Conservation (phyloP, 2,113 vertebrate genomes). For the Microcebus lehilahytsara region DNA sequence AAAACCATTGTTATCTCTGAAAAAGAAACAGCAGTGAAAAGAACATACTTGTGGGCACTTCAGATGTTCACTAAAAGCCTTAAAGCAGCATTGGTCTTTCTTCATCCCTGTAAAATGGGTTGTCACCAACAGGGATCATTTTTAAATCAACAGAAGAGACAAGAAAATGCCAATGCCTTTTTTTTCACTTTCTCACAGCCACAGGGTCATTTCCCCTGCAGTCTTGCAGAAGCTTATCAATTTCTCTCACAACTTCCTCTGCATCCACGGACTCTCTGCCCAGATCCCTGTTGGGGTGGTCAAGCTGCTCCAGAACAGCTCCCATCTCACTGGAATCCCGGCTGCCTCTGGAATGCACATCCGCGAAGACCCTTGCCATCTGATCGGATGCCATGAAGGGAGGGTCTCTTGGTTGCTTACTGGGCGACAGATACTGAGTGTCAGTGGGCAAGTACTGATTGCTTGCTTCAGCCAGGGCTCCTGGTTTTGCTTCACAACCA, state of each 20-base stretch:
- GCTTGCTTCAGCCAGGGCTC: slow-evolving; percentile 88
- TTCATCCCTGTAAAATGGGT: slow-evolving; percentile 82
- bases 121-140: slow-evolving; percentile 77
- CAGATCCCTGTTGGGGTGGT: slow-evolving; percentile 89
- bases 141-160: slow-evolving; percentile 83
- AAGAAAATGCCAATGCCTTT: slow-evolving; percentile 79
- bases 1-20: slow-evolving; percentile 86
- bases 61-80: slow-evolving; percentile 95
- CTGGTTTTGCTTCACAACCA: slow-evolving; percentile 94
- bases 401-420: slow-evolving; percentile 91
- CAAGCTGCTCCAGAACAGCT: slow-evolving; percentile 87
- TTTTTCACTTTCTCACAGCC: slow-evolving; percentile 92
- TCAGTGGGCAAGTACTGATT: slow-evolving; percentile 92
- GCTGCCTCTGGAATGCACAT: slow-evolving; percentile 86
- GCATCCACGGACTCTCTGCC: slow-evolving; percentile 94
- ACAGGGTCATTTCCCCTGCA: slow-evolving; percentile 94
- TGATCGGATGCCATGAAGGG: slow-evolving; percentile 87
- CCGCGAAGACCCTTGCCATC: slow-evolving; percentile 89
- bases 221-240: slow-evolving; percentile 99
- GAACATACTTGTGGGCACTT: slow-evolving; percentile 98
- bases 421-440: slow-evolving; percentile 91
- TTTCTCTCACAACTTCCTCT: slow-evolving; percentile 98
- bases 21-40: slow-evolving; percentile 90
- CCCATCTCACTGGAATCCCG: slow-evolving; percentile 89
- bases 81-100: slow-evolving; percentile 89